Base-by-base conservation (phyloP, 1,140 invertebrate genomes). In the Linepithema humile region DNA sequence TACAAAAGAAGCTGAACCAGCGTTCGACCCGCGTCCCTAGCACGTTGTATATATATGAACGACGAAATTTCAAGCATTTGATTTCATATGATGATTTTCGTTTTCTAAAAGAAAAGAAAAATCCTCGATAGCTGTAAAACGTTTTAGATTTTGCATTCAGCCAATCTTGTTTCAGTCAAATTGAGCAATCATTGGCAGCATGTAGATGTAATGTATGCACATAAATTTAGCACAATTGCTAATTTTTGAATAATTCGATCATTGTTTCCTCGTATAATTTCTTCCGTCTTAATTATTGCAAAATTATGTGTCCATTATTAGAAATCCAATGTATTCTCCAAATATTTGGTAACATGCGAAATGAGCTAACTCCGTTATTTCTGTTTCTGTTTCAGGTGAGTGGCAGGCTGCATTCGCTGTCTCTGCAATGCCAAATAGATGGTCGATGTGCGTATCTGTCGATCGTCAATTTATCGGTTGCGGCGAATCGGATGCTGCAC, bases 351-450 rank as follows among this genome's bases (percentile, higher is more conserved):
- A 80, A 57, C 48, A 69, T 80, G 20, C 40, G 26, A 10, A 75
- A 70, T 80, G 67, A 70, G 48, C 64, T 80, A 69, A 80, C 64
- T 78, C 20, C 43, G 82, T 83, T 60, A 29, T 83, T 86, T 85
- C 67, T 82, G 89, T 92, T 88, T 92, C 82, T 94, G 93, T 93
- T 93, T 82, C 91, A 94, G 94, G 94, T 94, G 94, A 94, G 94
- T 94, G 91, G 93, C 93, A 92, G 92, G 91, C 92, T 92, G 93
- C 93, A 93, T 90, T 93, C 92, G 91, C 92, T 91, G 92, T 94
- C 92, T 93, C 91, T 93, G 92, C 94, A 94, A 94, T 94, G 94
- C 94, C 94, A 94, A 94, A 94, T 94, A 94, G 93, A 92, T 93
- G 87, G 88, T 94, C 93, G 93, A 94, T 94, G 93, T 94, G 93